A percentile compares a stretch with the other conserved stretches of the same genome.
phyloP scores from a whole-genome alignment of 2,797 vertebrate genomes.

The Cuniculus paca region DNA sequence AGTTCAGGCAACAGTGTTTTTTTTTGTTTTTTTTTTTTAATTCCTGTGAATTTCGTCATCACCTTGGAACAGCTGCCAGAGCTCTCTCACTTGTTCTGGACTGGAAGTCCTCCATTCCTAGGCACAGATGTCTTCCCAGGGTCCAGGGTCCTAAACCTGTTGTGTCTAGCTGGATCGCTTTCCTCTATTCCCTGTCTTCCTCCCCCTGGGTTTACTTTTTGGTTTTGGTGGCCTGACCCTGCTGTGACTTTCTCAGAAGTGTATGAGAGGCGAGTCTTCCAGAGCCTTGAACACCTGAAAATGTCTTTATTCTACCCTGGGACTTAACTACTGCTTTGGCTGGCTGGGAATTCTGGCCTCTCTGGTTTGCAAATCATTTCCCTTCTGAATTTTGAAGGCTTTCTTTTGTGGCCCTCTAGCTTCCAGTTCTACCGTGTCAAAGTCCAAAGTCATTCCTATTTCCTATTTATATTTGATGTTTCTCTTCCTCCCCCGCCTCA shows the following conservation, averaged over 20 bases:
- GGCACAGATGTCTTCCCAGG: accelerated
- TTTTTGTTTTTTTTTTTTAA: background rate
- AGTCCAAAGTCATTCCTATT: background rate
- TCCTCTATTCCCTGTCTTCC: background rate
- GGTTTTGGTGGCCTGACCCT: background rate
- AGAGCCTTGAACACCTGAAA: background rate
- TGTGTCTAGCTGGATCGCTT: accelerated
- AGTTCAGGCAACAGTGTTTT: background rate
- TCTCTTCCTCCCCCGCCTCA: too few species aligned
- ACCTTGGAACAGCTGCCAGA: background rate
- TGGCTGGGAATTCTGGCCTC: background rate
- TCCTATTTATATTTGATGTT: background rate
- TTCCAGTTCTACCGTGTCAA: background rate
- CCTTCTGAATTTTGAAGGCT: conserved; percentile 26
- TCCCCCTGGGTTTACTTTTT: background rate
- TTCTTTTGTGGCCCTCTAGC: background rate
- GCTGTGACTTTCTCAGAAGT: background rate
- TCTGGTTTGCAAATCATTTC: background rate
- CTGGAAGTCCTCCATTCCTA: too few species aligned
- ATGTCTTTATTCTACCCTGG: background rate
- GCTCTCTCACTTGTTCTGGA: background rate
- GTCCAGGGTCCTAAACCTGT: background rate
- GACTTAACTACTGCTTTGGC: background rate
- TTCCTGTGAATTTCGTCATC: background rate
- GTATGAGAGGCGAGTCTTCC: too few species aligned